Evolutionary conservation across 92 coral and sea anemone species (phyloP).

Genomic region (Chrysogorgia sp.): DNA sequence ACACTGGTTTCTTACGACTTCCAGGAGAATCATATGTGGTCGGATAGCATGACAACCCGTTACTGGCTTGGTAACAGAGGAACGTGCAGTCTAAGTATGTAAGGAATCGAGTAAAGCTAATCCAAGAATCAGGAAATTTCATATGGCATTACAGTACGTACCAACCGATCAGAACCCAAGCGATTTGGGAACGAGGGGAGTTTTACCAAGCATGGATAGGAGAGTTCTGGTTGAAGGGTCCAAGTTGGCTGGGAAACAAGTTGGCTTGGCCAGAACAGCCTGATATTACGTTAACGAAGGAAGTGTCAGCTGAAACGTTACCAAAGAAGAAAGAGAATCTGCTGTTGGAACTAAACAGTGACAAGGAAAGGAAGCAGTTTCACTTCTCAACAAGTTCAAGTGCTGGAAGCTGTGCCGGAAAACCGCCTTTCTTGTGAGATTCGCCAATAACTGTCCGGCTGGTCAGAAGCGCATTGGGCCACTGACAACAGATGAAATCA

Average conservation of each 20-base stretch:
- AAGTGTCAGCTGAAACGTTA: not conserved
- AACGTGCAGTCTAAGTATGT: constrained; percentile 13
- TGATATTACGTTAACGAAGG: not conserved
- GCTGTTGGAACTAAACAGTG: not conserved
- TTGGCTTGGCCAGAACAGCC: constrained; percentile 4
- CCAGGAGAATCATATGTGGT: not conserved
- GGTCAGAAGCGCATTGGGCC: constrained; percentile 28
- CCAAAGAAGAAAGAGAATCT: constrained; percentile 2
- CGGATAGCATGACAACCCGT: constrained; percentile 7
- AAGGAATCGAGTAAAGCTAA: not conserved
- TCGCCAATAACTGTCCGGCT: not conserved
- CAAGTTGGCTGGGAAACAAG: not conserved
- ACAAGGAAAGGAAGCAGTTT: not conserved
- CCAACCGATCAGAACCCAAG: constrained; percentile 22
- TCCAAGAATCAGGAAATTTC: not conserved
- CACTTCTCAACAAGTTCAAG: constrained; percentile 7
- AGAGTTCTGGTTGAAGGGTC: constrained; percentile 19
- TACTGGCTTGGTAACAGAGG: constrained; percentile 21
- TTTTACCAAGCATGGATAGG: not conserved
- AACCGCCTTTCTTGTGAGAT: constrained; percentile 3
- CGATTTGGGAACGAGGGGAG: constrained; percentile 4
- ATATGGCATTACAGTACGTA: constrained; percentile 14
- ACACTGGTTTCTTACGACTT: not conserved
- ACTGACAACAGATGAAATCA: constrained; percentile 46
- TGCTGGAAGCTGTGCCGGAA: constrained; percentile 6